Percentiles rank a stretch among this genome's conserved stretches.
These are phyloP conservation scores for Parnassius smintheus DNA, from an alignment of 2,888 invertebrate species.

Conservation along the genomic window DNA sequence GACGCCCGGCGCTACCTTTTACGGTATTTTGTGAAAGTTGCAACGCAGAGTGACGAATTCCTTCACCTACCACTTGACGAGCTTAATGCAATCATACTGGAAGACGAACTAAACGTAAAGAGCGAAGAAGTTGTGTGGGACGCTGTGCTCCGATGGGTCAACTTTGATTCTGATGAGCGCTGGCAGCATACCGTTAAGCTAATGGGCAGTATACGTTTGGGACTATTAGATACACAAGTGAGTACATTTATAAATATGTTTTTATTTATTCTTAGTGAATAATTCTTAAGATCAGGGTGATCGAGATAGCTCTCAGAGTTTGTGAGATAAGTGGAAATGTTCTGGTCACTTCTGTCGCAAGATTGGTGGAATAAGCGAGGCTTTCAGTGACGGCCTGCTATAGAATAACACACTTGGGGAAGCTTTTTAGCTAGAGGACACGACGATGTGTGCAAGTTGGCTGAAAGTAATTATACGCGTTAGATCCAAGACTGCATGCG, in stretches of 20 bases:
- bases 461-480: too few relatives aligned
- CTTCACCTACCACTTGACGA: conserved; percentile 87
- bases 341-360: too few relatives aligned
- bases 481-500: too few relatives aligned
- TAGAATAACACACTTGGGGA: too few relatives aligned
- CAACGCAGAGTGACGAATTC: conserved; percentile 87
- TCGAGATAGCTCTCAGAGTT: too few relatives aligned
- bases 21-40: conserved; percentile 88
- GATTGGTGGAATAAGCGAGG: too few relatives aligned
- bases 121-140: conserved; percentile 95
- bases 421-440: too few relatives aligned
- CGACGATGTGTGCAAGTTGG: too few relatives aligned
- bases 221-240: conserved; percentile 90
- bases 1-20: conserved; percentile 87
- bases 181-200: conserved; percentile 88
- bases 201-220: conserved; percentile 90
- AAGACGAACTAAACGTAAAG: conserved; percentile 92
- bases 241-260: conserved; percentile 23
- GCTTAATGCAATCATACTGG: conserved; percentile 87
- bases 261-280: not conserved
- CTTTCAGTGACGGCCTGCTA: too few relatives aligned
- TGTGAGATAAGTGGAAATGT: too few relatives aligned
- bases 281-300: not conserved
- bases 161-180: conserved; percentile 86
- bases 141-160: conserved; percentile 92